These are phyloP conservation scores for Eupithecia abbreviata DNA, from an alignment of 2,888 invertebrate species.

Conservation along the genomic window DNA sequence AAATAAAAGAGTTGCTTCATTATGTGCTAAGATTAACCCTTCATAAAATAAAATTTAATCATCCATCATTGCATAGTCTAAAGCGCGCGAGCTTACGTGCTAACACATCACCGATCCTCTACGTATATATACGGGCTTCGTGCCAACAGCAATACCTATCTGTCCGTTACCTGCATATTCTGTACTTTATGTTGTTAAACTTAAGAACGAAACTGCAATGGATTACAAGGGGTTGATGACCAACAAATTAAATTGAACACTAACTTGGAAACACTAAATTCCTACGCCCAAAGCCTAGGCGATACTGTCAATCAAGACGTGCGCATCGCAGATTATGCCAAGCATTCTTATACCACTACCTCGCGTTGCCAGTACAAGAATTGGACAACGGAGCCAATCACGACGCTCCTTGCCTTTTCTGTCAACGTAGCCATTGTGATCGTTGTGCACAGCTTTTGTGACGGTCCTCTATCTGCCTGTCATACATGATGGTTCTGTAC, in stretches of 20 bases:
- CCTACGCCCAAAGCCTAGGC: neutral
- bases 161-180: neutral
- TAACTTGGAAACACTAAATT: neutral
- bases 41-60: conserved; percentile 7
- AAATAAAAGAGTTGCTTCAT: conserved; percentile 14
- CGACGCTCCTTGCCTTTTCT: neutral
- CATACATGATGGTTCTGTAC: conserved; percentile 39
- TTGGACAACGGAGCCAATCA: neutral
- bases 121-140: conserved; percentile 5
- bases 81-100: conserved; percentile 41
- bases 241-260: neutral
- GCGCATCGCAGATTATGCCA: neutral
- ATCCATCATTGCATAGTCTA: conserved; percentile 37
- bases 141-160: neutral
- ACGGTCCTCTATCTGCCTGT: conserved; percentile 13
- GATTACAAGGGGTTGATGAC: neutral
- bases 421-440: neutral
- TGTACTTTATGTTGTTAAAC: neutral
- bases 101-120: conserved; percentile 26
- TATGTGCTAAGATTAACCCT: conserved; percentile 12
- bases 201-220: neutral
- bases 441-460: conserved; percentile 13
- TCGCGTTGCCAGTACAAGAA: neutral
- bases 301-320: neutral
- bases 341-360: neutral